Evolutionary conservation across 2,113 vertebrate species (phyloP), one percentile per base, ranked within the genome.

Genomic region (Bos indicus): DNA sequence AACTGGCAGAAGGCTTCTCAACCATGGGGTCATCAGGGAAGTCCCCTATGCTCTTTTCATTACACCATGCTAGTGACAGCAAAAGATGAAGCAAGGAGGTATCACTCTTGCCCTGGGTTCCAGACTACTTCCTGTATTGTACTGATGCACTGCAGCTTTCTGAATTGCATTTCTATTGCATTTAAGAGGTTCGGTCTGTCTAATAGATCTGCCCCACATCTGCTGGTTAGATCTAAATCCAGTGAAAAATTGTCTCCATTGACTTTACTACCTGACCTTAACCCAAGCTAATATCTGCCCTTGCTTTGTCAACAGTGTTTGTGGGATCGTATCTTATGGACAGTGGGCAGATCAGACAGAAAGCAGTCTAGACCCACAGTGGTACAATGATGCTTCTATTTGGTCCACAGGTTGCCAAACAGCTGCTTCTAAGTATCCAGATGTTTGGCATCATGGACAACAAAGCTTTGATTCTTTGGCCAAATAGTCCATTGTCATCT

Each of bases 361-460:
- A 93, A 54, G 56, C 26, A 48, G 36, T 74, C n/a, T 84, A 7
- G 15, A 64, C n/a, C n/a, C 85, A 26, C 48, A 59, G 57, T 64
- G 54, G 46, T 80, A 95, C 54, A 96, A 56, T 60, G 60, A 77
- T 52, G 52, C 84, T 95, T 95, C 83, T 96, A 2, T 95, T 83
- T 90, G 64, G 81, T 30, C 80, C 33, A 26, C 30, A 77, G 54
- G 43, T 88, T 94, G 88, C 92, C 94, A 96, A 85, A 85, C 64
- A 97, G 48, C 93, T 96, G 80, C 54, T 97, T 82, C 54, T 85
- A 92, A 92, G 92, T 78, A 67, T 56, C 97, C 95, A 98, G 95
- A 97, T 97, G 84, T 96, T 96, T 96, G 71, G 71, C 62, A 97
- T 85, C 84, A 52, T n/a, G 33, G 40, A 84, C 57, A 95, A 90